Evolutionary conservation across 2,797 vertebrate species (phyloP), one percentile per base, ranked within the genome.

Genomic region (Labeo calbasu): DNA sequence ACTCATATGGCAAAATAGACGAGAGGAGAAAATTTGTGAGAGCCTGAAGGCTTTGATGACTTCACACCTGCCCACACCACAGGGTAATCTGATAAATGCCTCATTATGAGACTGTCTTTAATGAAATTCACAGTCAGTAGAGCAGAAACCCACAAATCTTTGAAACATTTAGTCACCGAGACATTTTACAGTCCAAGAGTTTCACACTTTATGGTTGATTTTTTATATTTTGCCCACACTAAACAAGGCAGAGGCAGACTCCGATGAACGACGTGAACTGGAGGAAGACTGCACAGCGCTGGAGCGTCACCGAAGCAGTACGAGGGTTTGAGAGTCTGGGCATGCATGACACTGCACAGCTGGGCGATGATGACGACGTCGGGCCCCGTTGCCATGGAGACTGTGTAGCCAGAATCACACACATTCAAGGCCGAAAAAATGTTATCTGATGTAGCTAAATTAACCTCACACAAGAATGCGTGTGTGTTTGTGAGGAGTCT

Each of bases 321-420:
- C 19, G 25, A 78, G 50, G 68, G 28, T 48, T 55, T 36, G 23
- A 71, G 89, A 82, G 86, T 88, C 86, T 86, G 86, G 88, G 84
- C 51, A 84, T 88, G 88, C 77, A 85, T 88, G 87, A 85, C 90
- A 89, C 89, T 79, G 86, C 90, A 91, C 91, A 94, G 91, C 93
- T 94, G 91, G 89, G 88, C 3, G 87, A 88, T 65, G 51, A 83
- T 90, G 91, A 91, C 32, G 78, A 91, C 32, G 78, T 91, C 84
- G 89, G 86, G 82, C 65, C 23, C 21, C 46, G 93, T 93, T 94
- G 87, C 93, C 89, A 94, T 94, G 92, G 93, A 86, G 88, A 94
- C 77, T 53, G 87, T 82, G 90, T 81, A 88, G 85, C 87, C 83
- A 90, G 91, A 84, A 87, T 91, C 89, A 76, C 66, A 79, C 72